phyloP scores from a whole-genome alignment of 2,113 vertebrate species.

The Vireo altiloquus region DNA sequence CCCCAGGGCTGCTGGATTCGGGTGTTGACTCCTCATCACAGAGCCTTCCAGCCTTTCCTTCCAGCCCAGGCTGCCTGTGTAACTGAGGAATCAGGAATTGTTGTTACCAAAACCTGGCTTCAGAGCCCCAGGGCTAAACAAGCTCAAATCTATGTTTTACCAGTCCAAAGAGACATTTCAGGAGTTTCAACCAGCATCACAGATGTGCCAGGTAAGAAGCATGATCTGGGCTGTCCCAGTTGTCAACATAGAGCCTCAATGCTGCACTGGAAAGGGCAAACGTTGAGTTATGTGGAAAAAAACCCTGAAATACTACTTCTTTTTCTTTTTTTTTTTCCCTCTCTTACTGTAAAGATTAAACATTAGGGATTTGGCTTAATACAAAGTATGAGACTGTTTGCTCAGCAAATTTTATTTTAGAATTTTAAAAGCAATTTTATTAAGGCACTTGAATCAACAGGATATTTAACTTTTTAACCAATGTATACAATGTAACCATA shows the following conservation, averaged over 20 bases:
- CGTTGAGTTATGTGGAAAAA: background rate
- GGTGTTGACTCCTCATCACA: background rate
- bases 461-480: background rate
- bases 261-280: background rate
- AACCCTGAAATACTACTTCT: background rate
- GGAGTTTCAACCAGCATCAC: slow-evolving; percentile 33
- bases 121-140: slow-evolving; percentile 42
- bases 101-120: background rate
- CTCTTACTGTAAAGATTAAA: background rate
- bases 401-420: no score
- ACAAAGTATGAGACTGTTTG: background rate
- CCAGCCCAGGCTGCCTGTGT: background rate
- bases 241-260: background rate
- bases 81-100: background rate
- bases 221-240: background rate
- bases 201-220: background rate
- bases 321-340: background rate
- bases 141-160: slow-evolving; percentile 45
- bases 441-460: background rate
- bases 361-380: background rate
- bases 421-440: background rate
- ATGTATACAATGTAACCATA: no score
- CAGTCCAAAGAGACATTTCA: slow-evolving; percentile 35
- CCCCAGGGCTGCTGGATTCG: background rate
- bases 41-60: background rate